These are phyloP conservation scores for Otocyon megalotis DNA, from an alignment of 2,113 vertebrate genomes.

Conservation along the genomic window DNA sequence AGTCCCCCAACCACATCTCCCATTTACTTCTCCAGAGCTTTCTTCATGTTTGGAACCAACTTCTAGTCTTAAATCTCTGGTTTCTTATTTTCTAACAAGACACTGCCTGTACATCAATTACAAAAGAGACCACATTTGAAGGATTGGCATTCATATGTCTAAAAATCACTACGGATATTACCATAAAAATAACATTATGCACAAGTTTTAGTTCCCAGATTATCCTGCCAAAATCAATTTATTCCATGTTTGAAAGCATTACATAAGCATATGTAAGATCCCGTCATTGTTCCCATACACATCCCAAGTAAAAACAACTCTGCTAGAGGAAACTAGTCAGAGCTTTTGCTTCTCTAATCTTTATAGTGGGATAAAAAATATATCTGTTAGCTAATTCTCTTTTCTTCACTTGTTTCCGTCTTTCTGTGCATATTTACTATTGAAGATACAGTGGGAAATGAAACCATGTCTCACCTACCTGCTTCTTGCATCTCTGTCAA, in stretches of 20 bases:
- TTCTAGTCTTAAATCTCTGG: background rate
- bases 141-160: background rate
- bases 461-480: background rate
- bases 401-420: background rate
- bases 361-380: background rate
- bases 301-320: background rate
- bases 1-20: background rate
- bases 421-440: background rate
- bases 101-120: background rate
- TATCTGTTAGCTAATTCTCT: background rate
- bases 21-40: background rate
- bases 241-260: background rate
- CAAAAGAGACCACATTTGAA: background rate
- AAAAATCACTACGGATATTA: background rate
- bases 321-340: background rate
- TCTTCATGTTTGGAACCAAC: background rate
- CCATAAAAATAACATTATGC: background rate
- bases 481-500: background rate
- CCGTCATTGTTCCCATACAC: background rate
- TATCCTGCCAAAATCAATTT: background rate
- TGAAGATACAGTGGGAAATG: background rate
- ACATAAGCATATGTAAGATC: background rate
- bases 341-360: background rate
- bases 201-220: background rate
- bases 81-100: slow-evolving; percentile 16